A percentile compares a stretch with the other conserved stretches of the same genome.
Evolutionary conservation across 2,113 vertebrate genomes (phyloP).

Genomic region (Otocyon megalotis): DNA sequence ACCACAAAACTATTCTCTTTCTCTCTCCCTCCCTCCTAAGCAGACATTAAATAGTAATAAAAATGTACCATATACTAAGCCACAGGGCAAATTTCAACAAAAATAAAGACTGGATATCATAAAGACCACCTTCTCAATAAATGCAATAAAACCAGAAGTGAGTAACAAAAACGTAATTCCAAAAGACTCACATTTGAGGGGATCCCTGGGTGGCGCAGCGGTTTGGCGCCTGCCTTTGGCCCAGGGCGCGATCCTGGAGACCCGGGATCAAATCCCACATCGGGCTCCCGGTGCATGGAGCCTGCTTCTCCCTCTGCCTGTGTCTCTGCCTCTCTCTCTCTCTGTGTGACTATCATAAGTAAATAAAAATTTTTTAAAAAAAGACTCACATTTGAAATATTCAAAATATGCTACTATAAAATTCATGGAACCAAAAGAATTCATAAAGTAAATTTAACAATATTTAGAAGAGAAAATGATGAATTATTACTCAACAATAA

Average conservation of each 20-base stretch:
- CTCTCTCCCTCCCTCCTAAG: neutral
- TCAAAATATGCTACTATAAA: neutral
- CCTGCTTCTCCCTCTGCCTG: too few relatives aligned
- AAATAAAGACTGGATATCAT: neutral
- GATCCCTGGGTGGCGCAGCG: too few relatives aligned
- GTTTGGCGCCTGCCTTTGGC: too few relatives aligned
- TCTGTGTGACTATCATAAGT: too few relatives aligned
- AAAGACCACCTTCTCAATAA: neutral
- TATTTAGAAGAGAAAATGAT: slow-evolving; percentile 16
- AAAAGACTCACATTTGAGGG: neutral
- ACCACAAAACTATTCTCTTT: neutral
- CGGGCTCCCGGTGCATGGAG: too few relatives aligned
- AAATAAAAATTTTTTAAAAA: too few relatives aligned
- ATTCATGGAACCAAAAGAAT: neutral
- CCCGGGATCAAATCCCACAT: too few relatives aligned
- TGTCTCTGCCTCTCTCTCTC: too few relatives aligned
- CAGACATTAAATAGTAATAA: neutral
- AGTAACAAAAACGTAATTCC: neutral
- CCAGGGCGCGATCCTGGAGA: too few relatives aligned
- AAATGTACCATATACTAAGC: neutral
- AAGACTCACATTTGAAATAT: neutral
- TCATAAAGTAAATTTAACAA: neutral
- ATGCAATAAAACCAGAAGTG: slow-evolving; percentile 1
- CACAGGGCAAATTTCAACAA: neutral
- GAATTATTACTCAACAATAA: neutral